Evolutionary conservation across 2,888 invertebrate species (phyloP).

Genomic region (Macaria notata): DNA sequence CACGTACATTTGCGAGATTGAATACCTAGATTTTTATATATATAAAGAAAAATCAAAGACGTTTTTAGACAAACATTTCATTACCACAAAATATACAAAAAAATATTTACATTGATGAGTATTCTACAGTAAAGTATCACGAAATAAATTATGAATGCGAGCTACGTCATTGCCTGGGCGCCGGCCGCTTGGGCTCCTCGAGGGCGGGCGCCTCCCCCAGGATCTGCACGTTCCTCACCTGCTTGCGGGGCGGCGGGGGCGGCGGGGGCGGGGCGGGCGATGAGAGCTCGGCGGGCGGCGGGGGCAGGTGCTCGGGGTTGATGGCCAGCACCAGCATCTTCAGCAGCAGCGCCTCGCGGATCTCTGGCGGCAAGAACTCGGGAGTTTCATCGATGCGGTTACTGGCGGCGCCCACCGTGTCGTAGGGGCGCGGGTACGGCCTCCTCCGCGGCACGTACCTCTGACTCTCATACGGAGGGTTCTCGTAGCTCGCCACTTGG

Average conservation of each 20-base stretch:
- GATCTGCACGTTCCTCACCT: constrained; percentile 88
- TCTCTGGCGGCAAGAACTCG: constrained; percentile 86
- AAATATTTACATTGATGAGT: constrained; percentile 66
- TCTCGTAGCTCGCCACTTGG: constrained; percentile 59
- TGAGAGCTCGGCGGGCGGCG: constrained; percentile 51
- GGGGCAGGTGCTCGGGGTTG: constrained; percentile 81
- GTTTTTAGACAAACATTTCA: constrained; percentile 40
- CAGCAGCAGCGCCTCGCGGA: constrained; percentile 86
- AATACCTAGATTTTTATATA: no score
- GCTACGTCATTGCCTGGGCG: constrained; percentile 55
- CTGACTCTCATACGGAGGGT: constrained; percentile 70
- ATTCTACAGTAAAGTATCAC: constrained; percentile 48
- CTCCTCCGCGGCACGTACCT: constrained; percentile 70
- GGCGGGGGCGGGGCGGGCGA: constrained; percentile 69
- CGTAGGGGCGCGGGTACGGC: constrained; percentile 63
- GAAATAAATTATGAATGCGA: constrained; percentile 40
- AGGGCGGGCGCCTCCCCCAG: constrained; percentile 83
- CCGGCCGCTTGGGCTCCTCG: constrained; percentile 57
- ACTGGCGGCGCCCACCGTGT: constrained; percentile 64
- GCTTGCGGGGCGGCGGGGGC: constrained; percentile 77
- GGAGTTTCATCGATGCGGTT: constrained; percentile 76
- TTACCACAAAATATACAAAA: constrained; percentile 51
- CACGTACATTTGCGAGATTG: not conserved
- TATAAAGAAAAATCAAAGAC: constrained; percentile 13
- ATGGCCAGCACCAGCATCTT: constrained; percentile 89